A percentile compares a stretch with the other conserved stretches of the same genome.
These are phyloP conservation scores for Thyatira batis DNA, from an alignment of 2,888 invertebrate species.

Conservation along the genomic window DNA sequence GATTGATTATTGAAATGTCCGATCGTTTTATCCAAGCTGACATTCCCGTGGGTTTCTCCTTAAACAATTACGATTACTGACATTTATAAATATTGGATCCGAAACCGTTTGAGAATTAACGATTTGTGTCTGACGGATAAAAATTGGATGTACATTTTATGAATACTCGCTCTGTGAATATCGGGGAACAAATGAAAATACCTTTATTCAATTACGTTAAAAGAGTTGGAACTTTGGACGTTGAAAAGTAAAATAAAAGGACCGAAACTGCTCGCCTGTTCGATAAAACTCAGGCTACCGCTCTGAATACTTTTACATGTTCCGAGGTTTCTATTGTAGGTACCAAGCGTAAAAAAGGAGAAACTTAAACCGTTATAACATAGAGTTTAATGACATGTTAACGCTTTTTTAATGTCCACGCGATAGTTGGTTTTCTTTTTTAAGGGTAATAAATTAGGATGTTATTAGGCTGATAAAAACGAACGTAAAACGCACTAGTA, in stretches of 20 bases:
- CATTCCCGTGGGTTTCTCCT: slow-evolving; percentile 6
- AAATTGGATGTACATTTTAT: background rate
- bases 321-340: background rate
- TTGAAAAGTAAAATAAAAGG: background rate
- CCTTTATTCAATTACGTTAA: background rate
- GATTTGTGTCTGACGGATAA: background rate
- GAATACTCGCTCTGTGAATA: background rate
- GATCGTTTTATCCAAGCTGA: slow-evolving; percentile 35
- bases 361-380: background rate
- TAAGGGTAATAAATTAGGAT: no score
- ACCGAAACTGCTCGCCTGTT: background rate
- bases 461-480: no score
- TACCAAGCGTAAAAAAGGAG: no score
- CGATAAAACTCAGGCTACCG: background rate
- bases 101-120: background rate
- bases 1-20: slow-evolving; percentile 56
- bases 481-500: no score
- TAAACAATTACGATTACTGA: background rate
- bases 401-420: background rate
- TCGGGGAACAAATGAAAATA: background rate
- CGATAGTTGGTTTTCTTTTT: background rate
- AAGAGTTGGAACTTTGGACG: background rate
- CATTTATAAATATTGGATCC: background rate
- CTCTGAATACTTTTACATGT: background rate
- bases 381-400: background rate